Percentiles rank a stretch among this genome's conserved stretches.
These are phyloP conservation scores for Polietes domitor DNA, from an alignment of 2,888 invertebrate species.

Conservation along the genomic window DNA sequence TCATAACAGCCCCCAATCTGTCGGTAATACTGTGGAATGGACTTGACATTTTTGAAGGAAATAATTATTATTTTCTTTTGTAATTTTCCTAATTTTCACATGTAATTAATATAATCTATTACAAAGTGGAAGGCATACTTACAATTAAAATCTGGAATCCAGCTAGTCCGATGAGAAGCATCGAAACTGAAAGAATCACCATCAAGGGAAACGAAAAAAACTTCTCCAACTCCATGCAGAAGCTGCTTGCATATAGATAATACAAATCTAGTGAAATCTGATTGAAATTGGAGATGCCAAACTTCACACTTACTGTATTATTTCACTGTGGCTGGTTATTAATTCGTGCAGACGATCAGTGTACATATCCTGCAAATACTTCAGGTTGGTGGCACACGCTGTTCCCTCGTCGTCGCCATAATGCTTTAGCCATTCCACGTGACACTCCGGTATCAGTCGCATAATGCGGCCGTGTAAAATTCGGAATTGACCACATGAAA, in stretches of 20 bases:
- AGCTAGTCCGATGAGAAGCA: slow-evolving; percentile 50
- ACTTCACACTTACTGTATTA: slow-evolving; percentile 35
- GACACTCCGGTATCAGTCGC: slow-evolving; percentile 53
- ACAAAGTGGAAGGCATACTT: too few relatives aligned
- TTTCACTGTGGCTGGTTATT: slow-evolving; percentile 39
- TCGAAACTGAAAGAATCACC: slow-evolving; percentile 41
- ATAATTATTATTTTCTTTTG: too few relatives aligned
- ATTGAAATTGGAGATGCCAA: too few relatives aligned
- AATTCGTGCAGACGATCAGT: slow-evolving; percentile 44
- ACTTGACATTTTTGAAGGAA: too few relatives aligned
- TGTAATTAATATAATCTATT: too few relatives aligned
- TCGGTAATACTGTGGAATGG: too few relatives aligned
- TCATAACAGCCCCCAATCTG: too few relatives aligned
- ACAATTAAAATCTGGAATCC: slow-evolving; percentile 53
- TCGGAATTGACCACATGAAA: slow-evolving; percentile 51
- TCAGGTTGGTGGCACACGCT: not conserved
- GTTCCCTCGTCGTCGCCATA: too few relatives aligned
- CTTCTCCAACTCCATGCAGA: slow-evolving; percentile 39
- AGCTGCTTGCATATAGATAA: slow-evolving; percentile 38
- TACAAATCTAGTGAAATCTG: too few relatives aligned
- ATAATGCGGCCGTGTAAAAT: slow-evolving; percentile 43
- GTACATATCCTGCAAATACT: slow-evolving; percentile 48
- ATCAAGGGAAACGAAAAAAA: slow-evolving; percentile 42
- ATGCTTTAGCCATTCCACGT: not conserved
- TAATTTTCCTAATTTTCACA: too few relatives aligned